Percentiles rank a stretch among this genome's conserved stretches.
Conservation (phyloP, 2,888 invertebrate species). For the Hirtodrosophila confusa region DNA sequence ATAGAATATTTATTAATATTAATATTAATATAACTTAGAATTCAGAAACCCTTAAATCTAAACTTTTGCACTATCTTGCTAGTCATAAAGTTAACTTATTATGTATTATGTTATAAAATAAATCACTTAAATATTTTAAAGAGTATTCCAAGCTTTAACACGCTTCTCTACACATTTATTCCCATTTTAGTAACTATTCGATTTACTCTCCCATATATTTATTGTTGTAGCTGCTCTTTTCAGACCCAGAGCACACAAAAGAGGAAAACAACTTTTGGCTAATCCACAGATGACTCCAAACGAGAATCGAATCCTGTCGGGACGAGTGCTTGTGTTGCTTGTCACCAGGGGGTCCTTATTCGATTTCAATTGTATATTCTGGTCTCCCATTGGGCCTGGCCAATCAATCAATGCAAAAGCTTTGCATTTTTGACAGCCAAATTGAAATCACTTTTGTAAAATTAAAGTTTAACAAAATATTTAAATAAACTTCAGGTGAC, state of each 20-base stretch:
- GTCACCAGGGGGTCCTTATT: conserved; percentile 23
- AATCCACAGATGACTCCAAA: conserved; percentile 20
- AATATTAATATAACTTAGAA: too few relatives aligned
- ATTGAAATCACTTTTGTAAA: conserved; percentile 34
- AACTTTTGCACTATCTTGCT: too few relatives aligned
- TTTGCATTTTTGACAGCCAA: conserved; percentile 34
- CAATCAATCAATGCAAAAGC: conserved; percentile 64
- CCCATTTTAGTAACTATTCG: conserved; percentile 8
- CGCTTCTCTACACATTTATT: conserved; percentile 6
- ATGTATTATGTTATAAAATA: too few relatives aligned
- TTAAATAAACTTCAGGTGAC: conserved; percentile 30
- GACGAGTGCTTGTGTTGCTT: conserved; percentile 28
- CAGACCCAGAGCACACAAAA: conserved; percentile 26
- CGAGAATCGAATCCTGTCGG: background rate
- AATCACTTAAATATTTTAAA: background rate
- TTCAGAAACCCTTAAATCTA: too few relatives aligned
- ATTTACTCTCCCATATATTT: conserved; percentile 2
- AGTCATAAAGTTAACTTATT: too few relatives aligned
- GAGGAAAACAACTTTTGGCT: conserved; percentile 6
- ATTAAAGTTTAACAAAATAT: conserved; percentile 29
- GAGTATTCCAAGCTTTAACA: background rate
- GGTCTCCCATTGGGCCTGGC: conserved; percentile 10
- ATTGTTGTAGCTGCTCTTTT: conserved; percentile 9
- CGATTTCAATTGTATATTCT: conserved; percentile 41
- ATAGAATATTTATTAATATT: too few relatives aligned